Evolutionary conservation across 2,797 vertebrate species (phyloP), one percentile per base, ranked within the genome.

Genomic region (Spea hammondii): DNA sequence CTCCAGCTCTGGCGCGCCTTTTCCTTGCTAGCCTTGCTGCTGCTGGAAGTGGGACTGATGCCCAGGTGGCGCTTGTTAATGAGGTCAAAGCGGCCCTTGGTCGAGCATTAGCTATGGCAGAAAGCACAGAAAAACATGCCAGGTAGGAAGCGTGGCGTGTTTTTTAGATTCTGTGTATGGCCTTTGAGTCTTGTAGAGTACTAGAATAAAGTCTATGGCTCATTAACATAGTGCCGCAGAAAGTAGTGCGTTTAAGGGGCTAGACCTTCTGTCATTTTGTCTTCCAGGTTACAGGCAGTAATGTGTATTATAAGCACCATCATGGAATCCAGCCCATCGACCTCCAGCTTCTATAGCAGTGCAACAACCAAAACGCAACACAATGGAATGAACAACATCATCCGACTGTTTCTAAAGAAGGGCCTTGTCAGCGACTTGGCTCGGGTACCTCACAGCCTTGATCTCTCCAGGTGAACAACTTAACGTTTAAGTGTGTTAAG

Each of bases 261-360:
- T 32, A 32, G 32, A 12, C 11, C 51, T 54, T 7, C 1, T 54
- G 51, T 54, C 7, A 54, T 54, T 74, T 12, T 74, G 57, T 59
- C 68, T 79, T 46, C 0, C 84, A 99, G 97, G 87, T 93, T 99
- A 80, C 97, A 99, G 85, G 97, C 97, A 50, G 96, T 98, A 81
- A 98, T 99, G 97, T 98, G 96, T 86, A 99, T 99, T 88, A 98
- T 98, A 85, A 99, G 97, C 90, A 99, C 97, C 85, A 99, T 99
- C 87, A 99, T 99, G 97, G 97, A 99, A 87, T 99, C 97, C 0
- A 98, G 97, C 85, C 97, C 96, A 4, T 97, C 97, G 83, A 98
- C 96, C 48, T 98, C 97, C 50, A 98, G 95, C 84, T 99, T 99
- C 91, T 99, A 98, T 79, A 98, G 96, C 88, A 98, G 95, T 32